Evolutionary conservation across 2,113 vertebrate genomes (phyloP), one percentile per base, ranked within the genome.

Genomic region (Oenanthe melanoleuca): DNA sequence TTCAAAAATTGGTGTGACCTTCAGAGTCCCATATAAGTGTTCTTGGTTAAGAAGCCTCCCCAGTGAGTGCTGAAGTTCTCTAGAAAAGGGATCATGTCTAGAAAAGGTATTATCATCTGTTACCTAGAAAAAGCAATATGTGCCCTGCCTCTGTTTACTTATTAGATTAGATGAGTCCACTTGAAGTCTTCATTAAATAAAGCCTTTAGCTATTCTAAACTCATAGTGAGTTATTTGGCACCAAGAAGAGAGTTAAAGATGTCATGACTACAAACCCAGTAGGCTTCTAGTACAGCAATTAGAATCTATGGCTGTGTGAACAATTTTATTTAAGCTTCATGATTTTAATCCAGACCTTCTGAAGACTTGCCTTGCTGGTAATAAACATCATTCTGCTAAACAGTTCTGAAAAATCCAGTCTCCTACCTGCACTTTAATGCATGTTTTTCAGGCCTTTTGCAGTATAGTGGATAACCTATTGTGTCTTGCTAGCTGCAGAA

Each of bases 261-360:
- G 21, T 63, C 49, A 31, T 34, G 63, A 25, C 19, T 66, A 5
- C 7, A 61, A 55, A 22, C 6, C 6, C 26, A 26, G 6, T 11
- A 38, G 4, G 16, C 29, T 74, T 88, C 42, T 59, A 65, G 25
- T 53, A 14, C 6, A 34, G 21, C 33, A 69, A 14, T 33, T 56
- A 11, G 9, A 49, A 53, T 15, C 24, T n/a, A 6, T 33, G 23
- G 37, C 16, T n/a, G 5, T 11, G 14, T 0, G 0, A 47, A 57
- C 7, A 61, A n/a, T 40, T 6, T 47, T 66, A 29, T 47, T 55
- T 52, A 69, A 26, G 1, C 6, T 31, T 87, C 21, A 25, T 1
- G 1, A 37, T 91, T 90, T 86, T 74, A 47, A 50, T 71, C 9
- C 11, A 44, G 14, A 24, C 2, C 18, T 56, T 79, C 33, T 72